phyloP scores from a whole-genome alignment of 2,113 vertebrate genomes.

The Sebastes fasciatus region DNA sequence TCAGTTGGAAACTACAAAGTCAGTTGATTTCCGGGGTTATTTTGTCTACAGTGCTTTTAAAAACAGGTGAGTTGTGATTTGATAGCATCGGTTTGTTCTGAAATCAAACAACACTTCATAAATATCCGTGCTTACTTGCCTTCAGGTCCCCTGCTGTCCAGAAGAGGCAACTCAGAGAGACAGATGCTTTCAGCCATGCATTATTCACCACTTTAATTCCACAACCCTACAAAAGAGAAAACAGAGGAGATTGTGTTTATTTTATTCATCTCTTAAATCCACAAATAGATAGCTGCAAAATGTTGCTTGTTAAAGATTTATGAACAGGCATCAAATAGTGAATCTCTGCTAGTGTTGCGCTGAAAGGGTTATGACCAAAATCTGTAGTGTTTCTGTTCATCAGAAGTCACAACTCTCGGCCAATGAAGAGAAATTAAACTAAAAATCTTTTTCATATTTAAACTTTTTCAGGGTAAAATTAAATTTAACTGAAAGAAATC shows the following conservation, averaged over 20 bases:
- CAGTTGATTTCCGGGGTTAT: slow-evolving; percentile 9
- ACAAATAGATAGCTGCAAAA: slow-evolving; percentile 75
- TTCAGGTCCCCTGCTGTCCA: slow-evolving; percentile 40
- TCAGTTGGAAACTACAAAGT: neutral
- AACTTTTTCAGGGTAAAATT: neutral
- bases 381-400: neutral
- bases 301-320: slow-evolving; percentile 68
- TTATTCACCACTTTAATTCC: slow-evolving; percentile 76
- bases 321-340: slow-evolving; percentile 12
- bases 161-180: slow-evolving; percentile 39
- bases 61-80: slow-evolving; percentile 19
- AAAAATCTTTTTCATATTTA: neutral
- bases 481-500: neutral
- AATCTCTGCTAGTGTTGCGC: slow-evolving; percentile 7
- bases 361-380: slow-evolving; percentile 31
- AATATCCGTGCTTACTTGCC: slow-evolving; percentile 52
- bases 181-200: slow-evolving; percentile 75
- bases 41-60: slow-evolving; percentile 11
- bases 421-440: neutral
- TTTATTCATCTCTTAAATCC: slow-evolving; percentile 69
- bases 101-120: slow-evolving; percentile 62
- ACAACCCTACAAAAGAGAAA: slow-evolving; percentile 64
- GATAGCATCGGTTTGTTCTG: slow-evolving; percentile 40
- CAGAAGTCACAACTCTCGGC: neutral
- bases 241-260: slow-evolving; percentile 63